These are phyloP conservation scores for Boloria selene DNA, from an alignment of 2,888 invertebrate species.

Conservation along the genomic window DNA sequence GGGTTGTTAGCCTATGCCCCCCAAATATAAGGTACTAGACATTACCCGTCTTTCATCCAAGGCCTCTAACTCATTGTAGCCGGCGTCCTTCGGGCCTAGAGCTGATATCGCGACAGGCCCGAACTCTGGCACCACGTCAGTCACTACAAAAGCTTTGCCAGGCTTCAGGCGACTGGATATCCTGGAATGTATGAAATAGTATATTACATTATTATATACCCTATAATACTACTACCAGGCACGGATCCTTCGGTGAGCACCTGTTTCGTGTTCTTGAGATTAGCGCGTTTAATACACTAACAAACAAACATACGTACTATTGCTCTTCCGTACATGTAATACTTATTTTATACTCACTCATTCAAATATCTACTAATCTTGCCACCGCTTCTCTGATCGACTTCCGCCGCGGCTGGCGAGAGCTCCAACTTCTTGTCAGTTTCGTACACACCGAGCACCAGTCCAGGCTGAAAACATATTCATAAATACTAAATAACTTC, in stretches of 20 bases:
- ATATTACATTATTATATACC: no score
- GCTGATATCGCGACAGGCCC: slow-evolving; percentile 60
- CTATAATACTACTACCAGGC: no score
- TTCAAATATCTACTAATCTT: slow-evolving; percentile 75
- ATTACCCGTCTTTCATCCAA: slow-evolving; percentile 61
- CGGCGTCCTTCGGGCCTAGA: slow-evolving; percentile 56
- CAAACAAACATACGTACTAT: no score
- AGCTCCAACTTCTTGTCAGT: slow-evolving; percentile 65
- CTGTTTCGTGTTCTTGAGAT: no score
- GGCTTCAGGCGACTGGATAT: slow-evolving; percentile 53
- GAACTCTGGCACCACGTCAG: slow-evolving; percentile 56
- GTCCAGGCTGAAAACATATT: slow-evolving; percentile 69
- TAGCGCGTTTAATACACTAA: no score
- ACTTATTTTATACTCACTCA: slow-evolving; percentile 60
- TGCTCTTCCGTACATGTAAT: no score
- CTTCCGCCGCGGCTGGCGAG: slow-evolving; percentile 73
- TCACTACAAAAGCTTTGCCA: slow-evolving; percentile 64
- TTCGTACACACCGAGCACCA: slow-evolving; percentile 82
- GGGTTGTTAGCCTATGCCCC: no score
- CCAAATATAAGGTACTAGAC: not conserved
- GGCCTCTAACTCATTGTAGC: slow-evolving; percentile 58
- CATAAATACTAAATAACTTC: not conserved
- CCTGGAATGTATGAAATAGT: slow-evolving; percentile 45
- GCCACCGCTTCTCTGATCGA: slow-evolving; percentile 77
- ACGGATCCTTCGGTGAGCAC: no score